Conservation (phyloP, 2,797 vertebrate species). For the Furcifer pardalis region DNA sequence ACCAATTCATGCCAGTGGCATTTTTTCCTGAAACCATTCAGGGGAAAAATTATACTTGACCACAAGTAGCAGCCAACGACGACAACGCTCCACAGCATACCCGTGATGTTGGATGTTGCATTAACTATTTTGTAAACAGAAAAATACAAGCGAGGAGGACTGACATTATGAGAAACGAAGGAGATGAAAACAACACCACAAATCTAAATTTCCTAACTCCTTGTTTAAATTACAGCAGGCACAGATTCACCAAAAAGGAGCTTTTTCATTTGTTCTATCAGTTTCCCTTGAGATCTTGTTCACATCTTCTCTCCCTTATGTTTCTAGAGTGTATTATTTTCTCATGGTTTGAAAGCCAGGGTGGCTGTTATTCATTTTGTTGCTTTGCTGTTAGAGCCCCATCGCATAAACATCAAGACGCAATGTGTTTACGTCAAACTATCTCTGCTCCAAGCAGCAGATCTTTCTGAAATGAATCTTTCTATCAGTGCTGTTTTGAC, state of each 20-base stretch:
- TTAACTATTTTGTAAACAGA: neutral
- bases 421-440: neutral
- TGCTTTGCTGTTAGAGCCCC: neutral
- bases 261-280: neutral
- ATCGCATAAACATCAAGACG: neutral
- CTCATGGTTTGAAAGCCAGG: neutral
- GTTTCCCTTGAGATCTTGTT: neutral
- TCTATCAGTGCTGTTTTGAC: too few relatives aligned
- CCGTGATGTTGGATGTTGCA: too few relatives aligned
- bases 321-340: neutral
- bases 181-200: neutral
- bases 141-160: too few relatives aligned
- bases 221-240: neutral
- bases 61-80: too few relatives aligned
- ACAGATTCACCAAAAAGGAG: neutral
- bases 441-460: neutral
- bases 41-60: too few relatives aligned
- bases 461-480: neutral
- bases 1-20: too few relatives aligned
- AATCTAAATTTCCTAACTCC: neutral
- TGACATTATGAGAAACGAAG: neutral
- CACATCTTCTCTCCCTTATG: neutral
- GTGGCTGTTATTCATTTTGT: neutral
- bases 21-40: too few relatives aligned
- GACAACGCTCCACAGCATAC: neutral